A percentile compares a stretch with the other conserved stretches of the same genome.
These are phyloP conservation scores for Artemia franciscana DNA, from an alignment of 1,140 invertebrate species.

Conservation along the genomic window DNA sequence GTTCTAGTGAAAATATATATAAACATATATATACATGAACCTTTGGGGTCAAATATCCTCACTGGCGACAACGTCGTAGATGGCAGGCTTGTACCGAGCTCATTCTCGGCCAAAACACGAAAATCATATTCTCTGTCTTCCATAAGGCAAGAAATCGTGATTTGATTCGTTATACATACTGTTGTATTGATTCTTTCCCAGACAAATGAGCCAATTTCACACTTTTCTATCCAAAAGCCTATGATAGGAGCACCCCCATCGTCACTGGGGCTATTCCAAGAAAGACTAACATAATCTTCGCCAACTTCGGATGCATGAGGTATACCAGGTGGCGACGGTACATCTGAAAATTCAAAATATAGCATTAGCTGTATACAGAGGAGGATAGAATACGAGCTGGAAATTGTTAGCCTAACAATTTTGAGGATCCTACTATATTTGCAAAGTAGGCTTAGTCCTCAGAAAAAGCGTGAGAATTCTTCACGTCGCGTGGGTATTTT, in stretches of 20 bases:
- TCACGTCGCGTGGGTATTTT: too few species aligned
- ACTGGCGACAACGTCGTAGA: conserved; percentile 55
- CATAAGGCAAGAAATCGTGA: conserved; percentile 87
- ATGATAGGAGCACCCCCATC: conserved; percentile 88
- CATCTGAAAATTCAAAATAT: conserved; percentile 28
- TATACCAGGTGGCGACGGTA: conserved; percentile 67
- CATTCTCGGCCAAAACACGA: conserved; percentile 88
- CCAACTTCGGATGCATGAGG: conserved; percentile 82
- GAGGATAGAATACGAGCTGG: too few species aligned
- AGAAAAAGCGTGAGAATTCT: too few species aligned
- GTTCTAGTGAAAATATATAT: not conserved
- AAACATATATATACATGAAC: conserved; percentile 15
- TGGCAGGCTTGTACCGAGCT: conserved; percentile 64
- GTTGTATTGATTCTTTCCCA: conserved; percentile 82
- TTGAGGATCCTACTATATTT: too few species aligned
- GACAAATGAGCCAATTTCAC: conserved; percentile 56
- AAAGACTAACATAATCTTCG: conserved; percentile 88
- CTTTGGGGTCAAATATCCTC: conserved; percentile 69
- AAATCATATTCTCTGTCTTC: conserved; percentile 95
- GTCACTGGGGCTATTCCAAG: conserved; percentile 75
- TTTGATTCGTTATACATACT: conserved; percentile 60
- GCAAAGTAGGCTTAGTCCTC: too few species aligned
- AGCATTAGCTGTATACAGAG: too few species aligned
- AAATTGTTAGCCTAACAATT: too few species aligned
- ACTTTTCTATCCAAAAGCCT: conserved; percentile 90